Evolutionary conservation across 2,888 invertebrate genomes (phyloP).

Genomic region (Mythimna vitellina): DNA sequence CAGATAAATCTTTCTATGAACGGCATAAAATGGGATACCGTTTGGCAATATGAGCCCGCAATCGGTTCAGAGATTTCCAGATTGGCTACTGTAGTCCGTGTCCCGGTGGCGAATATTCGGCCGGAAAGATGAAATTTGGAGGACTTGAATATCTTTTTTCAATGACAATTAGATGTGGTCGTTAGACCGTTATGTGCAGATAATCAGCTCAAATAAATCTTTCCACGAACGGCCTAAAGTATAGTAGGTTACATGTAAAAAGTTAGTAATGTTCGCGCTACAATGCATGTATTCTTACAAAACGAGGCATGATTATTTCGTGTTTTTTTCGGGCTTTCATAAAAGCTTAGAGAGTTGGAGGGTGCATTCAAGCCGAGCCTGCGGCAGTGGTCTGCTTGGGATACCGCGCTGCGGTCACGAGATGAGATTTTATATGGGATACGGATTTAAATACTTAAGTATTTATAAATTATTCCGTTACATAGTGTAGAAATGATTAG

Average conservation of each 20-base stretch:
- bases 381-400: slow-evolving; percentile 23
- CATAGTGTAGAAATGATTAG: not conserved
- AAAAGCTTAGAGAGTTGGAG: slow-evolving; percentile 23
- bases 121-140: no score
- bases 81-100: no score
- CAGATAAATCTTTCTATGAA: no score
- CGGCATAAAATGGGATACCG: no score
- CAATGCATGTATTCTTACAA: slow-evolving; percentile 12
- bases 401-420: slow-evolving; percentile 1
- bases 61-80: no score
- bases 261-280: not conserved
- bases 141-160: no score
- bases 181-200: no score
- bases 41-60: no score
- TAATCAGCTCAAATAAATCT: not conserved
- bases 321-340: slow-evolving; percentile 35
- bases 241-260: not conserved
- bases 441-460: not conserved
- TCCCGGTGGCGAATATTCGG: no score
- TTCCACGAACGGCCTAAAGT: not conserved
- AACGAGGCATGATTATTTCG: slow-evolving; percentile 31
- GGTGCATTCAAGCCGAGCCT: slow-evolving; percentile 30
- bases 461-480: not conserved
- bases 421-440: slow-evolving; percentile 14
- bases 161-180: no score